Conservation (phyloP, 2,888 invertebrate species). For the Tanytarsus gracilentus region DNA sequence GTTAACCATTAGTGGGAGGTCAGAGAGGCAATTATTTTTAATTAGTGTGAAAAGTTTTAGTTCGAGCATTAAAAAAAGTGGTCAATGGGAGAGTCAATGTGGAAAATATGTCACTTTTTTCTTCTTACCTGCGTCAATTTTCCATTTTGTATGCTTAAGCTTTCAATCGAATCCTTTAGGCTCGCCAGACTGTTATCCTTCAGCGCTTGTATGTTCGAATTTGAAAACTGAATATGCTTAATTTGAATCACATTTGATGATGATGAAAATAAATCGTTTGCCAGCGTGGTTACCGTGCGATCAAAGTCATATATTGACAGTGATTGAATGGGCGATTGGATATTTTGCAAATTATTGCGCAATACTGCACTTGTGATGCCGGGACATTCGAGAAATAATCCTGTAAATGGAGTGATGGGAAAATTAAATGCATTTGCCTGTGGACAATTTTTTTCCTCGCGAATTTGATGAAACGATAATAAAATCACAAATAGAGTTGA, state of each 20-base stretch:
- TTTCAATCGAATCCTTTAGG: conserved; percentile 65
- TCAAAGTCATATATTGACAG: conserved; percentile 83
- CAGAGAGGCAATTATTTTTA: background rate
- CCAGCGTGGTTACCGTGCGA: conserved; percentile 64
- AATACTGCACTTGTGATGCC: conserved; percentile 68
- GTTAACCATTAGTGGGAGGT: too few species aligned
- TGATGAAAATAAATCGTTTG: conserved; percentile 62
- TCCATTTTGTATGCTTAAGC: conserved; percentile 67
- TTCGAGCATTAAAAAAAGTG: background rate
- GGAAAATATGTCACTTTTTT: too few species aligned
- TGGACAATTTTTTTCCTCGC: too few species aligned
- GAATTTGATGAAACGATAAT: too few species aligned
- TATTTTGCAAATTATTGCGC: conserved; percentile 61
- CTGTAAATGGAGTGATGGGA: conserved; percentile 43
- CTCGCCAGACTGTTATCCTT: conserved; percentile 64
- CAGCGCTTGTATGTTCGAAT: conserved; percentile 61
- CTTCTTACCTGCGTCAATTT: conserved; percentile 46
- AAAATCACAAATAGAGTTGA: too few species aligned
- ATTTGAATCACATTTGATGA: conserved; percentile 49
- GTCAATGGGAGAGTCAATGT: too few species aligned
- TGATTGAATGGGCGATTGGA: conserved; percentile 65
- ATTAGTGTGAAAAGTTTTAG: background rate
- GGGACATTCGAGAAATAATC: conserved; percentile 80
- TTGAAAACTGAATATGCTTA: conserved; percentile 67
- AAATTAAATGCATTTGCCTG: too few species aligned